Conservation (phyloP, 2,113 vertebrate genomes). For the Notiomystis cincta region DNA sequence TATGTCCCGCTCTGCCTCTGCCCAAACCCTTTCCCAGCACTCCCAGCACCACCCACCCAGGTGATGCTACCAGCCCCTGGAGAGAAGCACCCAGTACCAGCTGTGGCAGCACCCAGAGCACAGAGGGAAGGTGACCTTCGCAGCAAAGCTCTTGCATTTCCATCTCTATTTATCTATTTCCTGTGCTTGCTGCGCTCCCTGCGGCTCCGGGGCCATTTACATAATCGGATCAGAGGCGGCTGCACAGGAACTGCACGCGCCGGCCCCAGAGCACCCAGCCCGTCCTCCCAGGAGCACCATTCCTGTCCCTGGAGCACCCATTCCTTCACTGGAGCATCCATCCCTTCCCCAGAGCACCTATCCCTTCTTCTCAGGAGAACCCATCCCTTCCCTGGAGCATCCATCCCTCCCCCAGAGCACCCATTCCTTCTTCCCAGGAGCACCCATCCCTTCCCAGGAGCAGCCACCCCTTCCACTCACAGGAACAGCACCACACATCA, state of each 20-base stretch:
- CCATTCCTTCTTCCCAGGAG: no score
- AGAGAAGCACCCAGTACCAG: fast-evolving
- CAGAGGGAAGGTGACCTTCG: not conserved
- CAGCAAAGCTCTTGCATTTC: not conserved
- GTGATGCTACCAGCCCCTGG: fast-evolving
- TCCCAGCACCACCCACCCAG: fast-evolving
- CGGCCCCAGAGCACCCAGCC: not conserved
- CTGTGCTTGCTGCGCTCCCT: not conserved
- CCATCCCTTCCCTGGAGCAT: not conserved
- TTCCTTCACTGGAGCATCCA: not conserved
- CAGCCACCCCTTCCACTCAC: not conserved
- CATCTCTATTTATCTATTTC: not conserved
- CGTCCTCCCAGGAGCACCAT: not conserved
- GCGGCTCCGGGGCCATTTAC: not conserved
- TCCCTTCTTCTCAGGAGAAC: not conserved
- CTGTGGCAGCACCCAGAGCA: not conserved
- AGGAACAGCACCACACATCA: not conserved
- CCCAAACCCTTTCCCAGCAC: not conserved
- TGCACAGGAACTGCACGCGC: not conserved
- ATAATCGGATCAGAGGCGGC: not conserved
- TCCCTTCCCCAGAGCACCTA: fast-evolving
- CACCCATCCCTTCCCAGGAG: not conserved
- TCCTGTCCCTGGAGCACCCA: not conserved
- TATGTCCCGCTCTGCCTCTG: fast-evolving
- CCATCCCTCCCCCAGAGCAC: not conserved